These are phyloP conservation scores for Heteronetta atricapilla DNA, from an alignment of 2,113 vertebrate species.

Conservation along the genomic window DNA sequence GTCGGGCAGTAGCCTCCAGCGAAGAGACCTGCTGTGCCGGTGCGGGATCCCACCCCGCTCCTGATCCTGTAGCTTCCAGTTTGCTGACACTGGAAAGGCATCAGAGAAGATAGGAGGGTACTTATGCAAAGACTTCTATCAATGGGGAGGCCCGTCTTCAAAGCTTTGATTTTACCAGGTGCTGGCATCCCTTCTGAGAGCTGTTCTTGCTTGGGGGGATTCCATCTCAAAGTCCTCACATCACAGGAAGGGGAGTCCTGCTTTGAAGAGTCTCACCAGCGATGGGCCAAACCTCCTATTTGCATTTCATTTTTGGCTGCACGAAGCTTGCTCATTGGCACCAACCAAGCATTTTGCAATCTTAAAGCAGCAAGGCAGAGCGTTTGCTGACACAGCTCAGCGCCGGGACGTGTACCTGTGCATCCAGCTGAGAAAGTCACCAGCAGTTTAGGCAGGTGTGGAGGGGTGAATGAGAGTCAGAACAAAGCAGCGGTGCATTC, in stretches of 20 bases:
- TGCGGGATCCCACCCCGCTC: not conserved
- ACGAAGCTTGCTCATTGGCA: slow-evolving; percentile 16
- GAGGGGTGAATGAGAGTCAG: slow-evolving; percentile 19
- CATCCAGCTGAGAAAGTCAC: slow-evolving; percentile 46
- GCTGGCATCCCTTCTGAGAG: slow-evolving; percentile 64
- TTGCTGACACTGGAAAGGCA: slow-evolving; percentile 73
- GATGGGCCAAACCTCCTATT: slow-evolving; percentile 51
- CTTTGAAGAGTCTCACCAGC: slow-evolving; percentile 63
- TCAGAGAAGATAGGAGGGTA: slow-evolving; percentile 58
- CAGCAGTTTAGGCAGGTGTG: slow-evolving; percentile 54
- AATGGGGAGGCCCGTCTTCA: slow-evolving; percentile 72
- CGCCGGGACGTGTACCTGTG: not conserved
- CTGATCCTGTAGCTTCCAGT: slow-evolving; percentile 38
- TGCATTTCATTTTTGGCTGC: slow-evolving; percentile 64
- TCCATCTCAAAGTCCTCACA: slow-evolving; percentile 63
- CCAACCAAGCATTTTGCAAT: slow-evolving; percentile 58
- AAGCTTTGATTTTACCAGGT: slow-evolving; percentile 67
- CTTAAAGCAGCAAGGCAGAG: slow-evolving; percentile 6
- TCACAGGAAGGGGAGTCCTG: slow-evolving; percentile 60
- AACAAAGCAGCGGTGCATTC: slow-evolving; percentile 42
- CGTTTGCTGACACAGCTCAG: slow-evolving; percentile 46
- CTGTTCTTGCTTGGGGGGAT: slow-evolving; percentile 56
- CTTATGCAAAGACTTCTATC: slow-evolving; percentile 56
- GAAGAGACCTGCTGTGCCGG: slow-evolving; percentile 46
- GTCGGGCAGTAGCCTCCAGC: slow-evolving; percentile 1